These are phyloP conservation scores for Gavialis gangeticus DNA, from an alignment of 2,113 vertebrate genomes.

Conservation along the genomic window DNA sequence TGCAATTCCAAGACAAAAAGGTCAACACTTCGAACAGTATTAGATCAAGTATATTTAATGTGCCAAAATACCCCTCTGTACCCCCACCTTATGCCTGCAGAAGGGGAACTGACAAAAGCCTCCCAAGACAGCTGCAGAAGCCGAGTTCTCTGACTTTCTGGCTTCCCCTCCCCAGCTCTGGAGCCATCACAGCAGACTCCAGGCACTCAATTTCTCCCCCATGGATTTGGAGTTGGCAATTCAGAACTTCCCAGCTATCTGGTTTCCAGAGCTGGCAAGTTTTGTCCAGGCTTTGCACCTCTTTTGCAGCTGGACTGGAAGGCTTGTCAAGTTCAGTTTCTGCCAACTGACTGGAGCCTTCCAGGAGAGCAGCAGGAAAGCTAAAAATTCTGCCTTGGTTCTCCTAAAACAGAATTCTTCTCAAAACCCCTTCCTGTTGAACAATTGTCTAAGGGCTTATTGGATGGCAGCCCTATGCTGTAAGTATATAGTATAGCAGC, in stretches of 20 bases:
- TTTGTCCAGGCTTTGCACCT: neutral
- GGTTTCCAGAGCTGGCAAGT: too few relatives aligned
- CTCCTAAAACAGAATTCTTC: neutral
- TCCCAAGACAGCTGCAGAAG: neutral
- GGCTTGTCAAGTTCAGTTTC: accelerated
- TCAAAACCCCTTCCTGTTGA: neutral
- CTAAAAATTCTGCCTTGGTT: neutral
- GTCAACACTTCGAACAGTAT: neutral
- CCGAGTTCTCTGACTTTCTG: accelerated
- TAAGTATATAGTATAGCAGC: neutral
- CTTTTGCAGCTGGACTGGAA: neutral
- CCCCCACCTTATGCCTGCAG: accelerated
- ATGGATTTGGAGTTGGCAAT: too few relatives aligned
- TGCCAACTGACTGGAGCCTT: neutral
- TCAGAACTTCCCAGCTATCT: too few relatives aligned
- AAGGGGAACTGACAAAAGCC: accelerated
- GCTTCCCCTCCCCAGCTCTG: neutral
- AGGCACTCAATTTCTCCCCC: too few relatives aligned
- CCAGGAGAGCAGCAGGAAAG: neutral
- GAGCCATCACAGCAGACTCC: neutral
- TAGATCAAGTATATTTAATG: neutral
- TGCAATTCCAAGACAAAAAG: neutral
- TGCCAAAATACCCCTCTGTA: neutral
- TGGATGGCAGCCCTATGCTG: neutral
- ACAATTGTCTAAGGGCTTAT: neutral